Evolutionary conservation across 2,888 invertebrate species (phyloP).

Genomic region (Xestia rhomboidea): DNA sequence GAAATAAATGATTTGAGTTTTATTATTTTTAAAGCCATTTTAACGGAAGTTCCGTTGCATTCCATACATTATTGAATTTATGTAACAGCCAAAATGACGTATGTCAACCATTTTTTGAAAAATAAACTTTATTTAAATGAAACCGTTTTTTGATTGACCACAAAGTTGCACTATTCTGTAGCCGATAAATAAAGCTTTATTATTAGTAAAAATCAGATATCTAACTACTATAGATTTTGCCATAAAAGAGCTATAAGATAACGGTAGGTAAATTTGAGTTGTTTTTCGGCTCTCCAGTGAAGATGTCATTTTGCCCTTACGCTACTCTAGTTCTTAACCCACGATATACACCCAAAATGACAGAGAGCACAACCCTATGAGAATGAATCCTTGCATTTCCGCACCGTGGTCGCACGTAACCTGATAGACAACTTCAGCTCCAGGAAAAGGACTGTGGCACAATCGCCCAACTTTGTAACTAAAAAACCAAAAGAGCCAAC

Average conservation of each 20-base stretch:
- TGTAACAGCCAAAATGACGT: constrained; percentile 4
- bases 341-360: constrained; percentile 1
- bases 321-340: too few relatives aligned
- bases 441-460: background rate
- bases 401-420: constrained; percentile 12
- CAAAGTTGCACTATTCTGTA: constrained; percentile 12
- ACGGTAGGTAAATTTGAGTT: too few relatives aligned
- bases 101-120: background rate
- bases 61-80: background rate
- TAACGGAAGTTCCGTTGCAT: background rate
- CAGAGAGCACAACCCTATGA: constrained; percentile 7
- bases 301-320: too few relatives aligned
- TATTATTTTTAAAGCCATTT: background rate
- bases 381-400: constrained; percentile 15
- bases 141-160: background rate
- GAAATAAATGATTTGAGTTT: too few relatives aligned
- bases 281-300: too few relatives aligned
- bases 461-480: constrained; percentile 12
- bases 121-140: background rate
- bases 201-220: background rate
- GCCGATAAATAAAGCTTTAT: constrained; percentile 6
- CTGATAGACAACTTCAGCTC: constrained; percentile 12
- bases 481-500: constrained; percentile 19
- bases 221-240: too few relatives aligned
- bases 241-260: too few relatives aligned